Evolutionary conservation across 2,113 vertebrate species (phyloP).

Genomic region (Gallinago media): DNA sequence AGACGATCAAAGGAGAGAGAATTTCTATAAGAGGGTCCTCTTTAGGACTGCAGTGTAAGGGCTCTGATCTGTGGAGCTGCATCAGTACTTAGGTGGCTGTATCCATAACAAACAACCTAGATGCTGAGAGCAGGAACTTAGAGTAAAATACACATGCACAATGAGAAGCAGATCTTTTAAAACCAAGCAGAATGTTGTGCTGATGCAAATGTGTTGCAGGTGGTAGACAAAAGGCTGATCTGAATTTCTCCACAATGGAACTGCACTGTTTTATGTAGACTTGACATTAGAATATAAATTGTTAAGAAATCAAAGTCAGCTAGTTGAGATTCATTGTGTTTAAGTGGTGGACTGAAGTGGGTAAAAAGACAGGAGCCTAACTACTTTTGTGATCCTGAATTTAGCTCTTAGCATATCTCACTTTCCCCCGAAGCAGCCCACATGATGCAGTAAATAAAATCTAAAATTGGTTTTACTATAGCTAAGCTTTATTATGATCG

Average conservation of each 20-base stretch:
- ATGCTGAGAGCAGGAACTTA: background rate
- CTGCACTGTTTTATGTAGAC: background rate
- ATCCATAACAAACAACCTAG: background rate
- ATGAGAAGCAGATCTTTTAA: background rate
- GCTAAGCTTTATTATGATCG: background rate
- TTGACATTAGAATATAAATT: background rate
- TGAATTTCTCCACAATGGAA: background rate
- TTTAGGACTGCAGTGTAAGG: background rate
- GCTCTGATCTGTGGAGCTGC: background rate
- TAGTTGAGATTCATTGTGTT: background rate
- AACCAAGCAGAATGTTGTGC: background rate
- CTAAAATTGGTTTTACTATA: background rate
- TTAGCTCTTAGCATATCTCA: background rate
- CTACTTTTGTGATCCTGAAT: background rate
- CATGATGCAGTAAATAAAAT: background rate
- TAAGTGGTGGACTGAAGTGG: background rate
- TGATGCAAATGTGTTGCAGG: background rate
- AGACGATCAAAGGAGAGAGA: background rate
- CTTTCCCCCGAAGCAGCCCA: background rate
- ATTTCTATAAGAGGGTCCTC: background rate
- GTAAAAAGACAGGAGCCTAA: background rate
- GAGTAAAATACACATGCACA: background rate
- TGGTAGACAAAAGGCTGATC: background rate
- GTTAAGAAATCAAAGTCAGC: background rate
- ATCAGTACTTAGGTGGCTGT: background rate